Percentiles rank a stretch among this genome's conserved stretches.
These are phyloP conservation scores for Heterochromis multidens DNA, from an alignment of 2,113 vertebrate genomes.

Conservation along the genomic window DNA sequence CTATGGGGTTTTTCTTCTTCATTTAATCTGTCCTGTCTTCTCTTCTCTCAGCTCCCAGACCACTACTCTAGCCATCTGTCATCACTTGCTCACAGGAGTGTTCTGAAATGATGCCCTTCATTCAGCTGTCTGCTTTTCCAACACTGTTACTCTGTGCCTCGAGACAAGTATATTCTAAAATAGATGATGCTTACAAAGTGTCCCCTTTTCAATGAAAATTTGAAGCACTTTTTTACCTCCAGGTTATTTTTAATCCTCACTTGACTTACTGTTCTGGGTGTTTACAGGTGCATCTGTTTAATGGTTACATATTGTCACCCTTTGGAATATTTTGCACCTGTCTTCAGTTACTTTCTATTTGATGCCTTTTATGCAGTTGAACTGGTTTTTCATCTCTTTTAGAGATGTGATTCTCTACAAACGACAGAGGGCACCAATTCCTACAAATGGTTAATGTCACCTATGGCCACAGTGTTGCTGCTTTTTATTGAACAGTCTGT, in stretches of 20 bases:
- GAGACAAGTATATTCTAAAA: neutral
- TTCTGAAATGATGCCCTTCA: conserved; percentile 76
- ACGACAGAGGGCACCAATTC: conserved; percentile 49
- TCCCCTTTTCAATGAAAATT: neutral
- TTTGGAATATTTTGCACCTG: neutral
- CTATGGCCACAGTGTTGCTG: neutral
- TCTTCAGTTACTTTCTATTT: neutral
- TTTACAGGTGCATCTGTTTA: neutral
- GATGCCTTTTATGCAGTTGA: neutral
- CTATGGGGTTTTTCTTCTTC: neutral
- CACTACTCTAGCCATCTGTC: conserved; percentile 76
- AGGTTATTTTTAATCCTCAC: neutral
- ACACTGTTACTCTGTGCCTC: neutral
- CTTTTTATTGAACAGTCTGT: neutral
- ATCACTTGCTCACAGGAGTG: conserved; percentile 79
- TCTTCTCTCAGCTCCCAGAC: conserved; percentile 77
- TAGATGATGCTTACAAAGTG: neutral
- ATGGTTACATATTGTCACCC: neutral
- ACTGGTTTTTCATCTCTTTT: neutral
- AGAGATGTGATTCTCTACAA: neutral
- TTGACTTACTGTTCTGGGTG: neutral
- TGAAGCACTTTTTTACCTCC: neutral
- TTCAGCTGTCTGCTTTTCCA: conserved; percentile 14
- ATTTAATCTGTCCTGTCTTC: neutral
- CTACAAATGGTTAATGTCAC: neutral